Conservation (phyloP, 2,113 vertebrate genomes). For the Dermatemys mawii region DNA sequence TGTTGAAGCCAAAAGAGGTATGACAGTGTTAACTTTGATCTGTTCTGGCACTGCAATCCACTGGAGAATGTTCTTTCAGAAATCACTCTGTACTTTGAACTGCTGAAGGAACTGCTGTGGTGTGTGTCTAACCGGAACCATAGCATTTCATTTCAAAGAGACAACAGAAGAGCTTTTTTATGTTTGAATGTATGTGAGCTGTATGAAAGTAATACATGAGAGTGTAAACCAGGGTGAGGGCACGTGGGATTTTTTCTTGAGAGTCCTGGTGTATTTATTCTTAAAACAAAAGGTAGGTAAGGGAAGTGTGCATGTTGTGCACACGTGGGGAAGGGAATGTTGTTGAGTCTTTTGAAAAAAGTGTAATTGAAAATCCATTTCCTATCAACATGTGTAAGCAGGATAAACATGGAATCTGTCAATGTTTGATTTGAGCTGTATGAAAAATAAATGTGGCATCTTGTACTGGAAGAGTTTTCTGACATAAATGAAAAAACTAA, state of each 20-base stretch:
- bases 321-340: background rate
- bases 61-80: background rate
- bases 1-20: background rate
- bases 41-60: background rate
- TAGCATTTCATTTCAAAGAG: background rate
- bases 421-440: background rate
- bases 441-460: background rate
- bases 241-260: background rate
- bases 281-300: conserved; percentile 22
- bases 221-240: background rate
- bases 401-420: background rate
- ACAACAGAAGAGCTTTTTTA: background rate
- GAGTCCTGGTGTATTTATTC: background rate
- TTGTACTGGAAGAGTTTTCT: background rate
- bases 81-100: conserved; percentile 74
- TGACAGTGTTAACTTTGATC: conserved; percentile 15
- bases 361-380: accelerated
- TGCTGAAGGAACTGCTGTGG: conserved; percentile 4
- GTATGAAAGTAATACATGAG: background rate
- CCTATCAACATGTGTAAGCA: background rate
- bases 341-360: background rate
- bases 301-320: background rate
- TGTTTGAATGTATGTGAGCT: background rate
- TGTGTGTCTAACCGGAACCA: background rate
- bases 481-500: background rate